Conservation (phyloP, 2,113 vertebrate genomes). For the Piprites chloris region DNA sequence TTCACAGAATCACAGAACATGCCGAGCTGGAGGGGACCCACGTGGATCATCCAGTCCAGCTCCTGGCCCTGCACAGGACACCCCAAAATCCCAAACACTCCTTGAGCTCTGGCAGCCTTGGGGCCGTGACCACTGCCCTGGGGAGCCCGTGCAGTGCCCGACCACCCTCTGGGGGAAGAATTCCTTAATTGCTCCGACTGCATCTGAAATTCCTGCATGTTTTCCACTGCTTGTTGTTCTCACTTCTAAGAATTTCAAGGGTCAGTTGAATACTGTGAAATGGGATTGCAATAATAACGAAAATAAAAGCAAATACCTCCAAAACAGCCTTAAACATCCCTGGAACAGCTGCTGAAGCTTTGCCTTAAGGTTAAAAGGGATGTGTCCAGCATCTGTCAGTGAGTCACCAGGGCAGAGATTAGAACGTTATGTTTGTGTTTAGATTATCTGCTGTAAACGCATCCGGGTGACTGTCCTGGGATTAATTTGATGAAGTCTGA, state of each 20-base stretch:
- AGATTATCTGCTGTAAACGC: conserved; percentile 46
- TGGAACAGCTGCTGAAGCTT: background rate
- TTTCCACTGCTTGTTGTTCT: background rate
- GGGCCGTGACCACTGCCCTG: background rate
- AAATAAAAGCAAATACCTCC: background rate
- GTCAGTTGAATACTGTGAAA: background rate
- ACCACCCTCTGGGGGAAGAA: background rate
- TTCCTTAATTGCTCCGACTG: background rate
- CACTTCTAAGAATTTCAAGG: background rate
- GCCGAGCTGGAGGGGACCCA: background rate
- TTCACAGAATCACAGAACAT: background rate
- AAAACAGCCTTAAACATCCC: background rate
- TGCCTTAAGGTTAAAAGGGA: background rate
- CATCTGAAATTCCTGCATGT: background rate
- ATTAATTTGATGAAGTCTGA: conserved; percentile 42
- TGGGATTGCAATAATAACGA: background rate
- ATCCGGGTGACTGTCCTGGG: conserved; percentile 42
- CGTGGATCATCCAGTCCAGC: rapidly evolving
- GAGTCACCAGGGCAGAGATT: conserved; percentile 40
- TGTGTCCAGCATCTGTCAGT: conserved; percentile 3
- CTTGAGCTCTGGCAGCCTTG: background rate
- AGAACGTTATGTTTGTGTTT: conserved; percentile 44
- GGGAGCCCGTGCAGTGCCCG: background rate
- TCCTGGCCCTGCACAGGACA: background rate
- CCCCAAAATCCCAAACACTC: background rate